Conservation (phyloP, 2,113 vertebrate genomes). For the Bubo scandiacus region DNA sequence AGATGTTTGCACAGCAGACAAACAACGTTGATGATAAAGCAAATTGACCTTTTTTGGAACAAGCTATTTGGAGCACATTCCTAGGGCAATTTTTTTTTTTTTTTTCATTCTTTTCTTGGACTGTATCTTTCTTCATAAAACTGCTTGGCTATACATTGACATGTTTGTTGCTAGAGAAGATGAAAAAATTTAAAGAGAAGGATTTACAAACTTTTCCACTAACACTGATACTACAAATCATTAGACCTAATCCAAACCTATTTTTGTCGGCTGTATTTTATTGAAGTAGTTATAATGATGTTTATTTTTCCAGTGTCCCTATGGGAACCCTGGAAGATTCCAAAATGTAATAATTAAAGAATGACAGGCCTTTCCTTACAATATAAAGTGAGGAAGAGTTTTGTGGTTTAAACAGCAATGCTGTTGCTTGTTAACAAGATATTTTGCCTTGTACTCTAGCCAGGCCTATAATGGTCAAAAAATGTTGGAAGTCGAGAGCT, state of each 20-base stretch:
- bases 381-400: conserved; percentile 36
- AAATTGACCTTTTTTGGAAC: conserved; percentile 31
- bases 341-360: conserved; percentile 47
- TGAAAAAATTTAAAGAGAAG: background rate
- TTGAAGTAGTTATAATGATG: background rate
- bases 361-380: conserved; percentile 30
- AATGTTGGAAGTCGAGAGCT: background rate
- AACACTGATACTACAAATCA: background rate
- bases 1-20: conserved; percentile 50
- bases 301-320: conserved; percentile 58
- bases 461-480: conserved; percentile 48
- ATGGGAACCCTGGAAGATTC: conserved; percentile 58
- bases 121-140: background rate
- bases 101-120: background rate
- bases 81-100: background rate
- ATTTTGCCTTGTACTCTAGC: conserved; percentile 29
- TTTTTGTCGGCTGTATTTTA: conserved; percentile 1
- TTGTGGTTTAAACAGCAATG: conserved; percentile 46
- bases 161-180: background rate
- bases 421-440: conserved; percentile 54
- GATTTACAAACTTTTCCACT: background rate
- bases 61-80: conserved; percentile 23
- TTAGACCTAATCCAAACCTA: background rate
- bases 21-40: conserved; percentile 40
- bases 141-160: background rate